Conservation (phyloP, 2,113 vertebrate genomes). For the Atherinomorus stipes region DNA sequence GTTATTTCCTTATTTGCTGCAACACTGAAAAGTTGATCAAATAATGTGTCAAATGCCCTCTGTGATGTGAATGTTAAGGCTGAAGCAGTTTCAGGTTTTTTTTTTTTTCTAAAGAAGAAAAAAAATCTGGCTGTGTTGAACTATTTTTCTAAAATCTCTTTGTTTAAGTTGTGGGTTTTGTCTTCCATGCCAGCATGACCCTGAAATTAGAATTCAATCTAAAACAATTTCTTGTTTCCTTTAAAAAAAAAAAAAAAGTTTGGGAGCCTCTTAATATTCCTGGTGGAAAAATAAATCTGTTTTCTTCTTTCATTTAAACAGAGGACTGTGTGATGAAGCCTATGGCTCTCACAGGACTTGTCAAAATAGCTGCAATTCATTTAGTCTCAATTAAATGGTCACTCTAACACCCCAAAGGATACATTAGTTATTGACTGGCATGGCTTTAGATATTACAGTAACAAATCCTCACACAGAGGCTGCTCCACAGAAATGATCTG, state of each 20-base stretch:
- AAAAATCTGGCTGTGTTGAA: no score
- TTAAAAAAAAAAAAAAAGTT: constrained; percentile 42
- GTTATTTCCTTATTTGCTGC: no score
- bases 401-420: constrained; percentile 50
- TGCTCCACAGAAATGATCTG: constrained; percentile 48
- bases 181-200: constrained; percentile 1
- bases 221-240: constrained; percentile 27
- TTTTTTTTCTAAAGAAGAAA: no score
- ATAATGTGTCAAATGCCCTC: no score
- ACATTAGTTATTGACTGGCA: constrained; percentile 42
- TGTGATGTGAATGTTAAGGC: no score
- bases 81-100: no score
- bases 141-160: no score
- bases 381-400: constrained; percentile 56
- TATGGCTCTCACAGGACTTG: constrained; percentile 37
- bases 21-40: no score
- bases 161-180: neutral
- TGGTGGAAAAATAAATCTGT: constrained; percentile 29
- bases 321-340: constrained; percentile 35
- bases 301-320: constrained; percentile 50
- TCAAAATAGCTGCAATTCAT: constrained; percentile 29
- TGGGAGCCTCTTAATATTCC: constrained; percentile 41
- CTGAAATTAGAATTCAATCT: constrained; percentile 33
- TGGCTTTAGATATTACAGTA: constrained; percentile 37
- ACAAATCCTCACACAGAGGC: constrained; percentile 34